Evolutionary conservation across 1,140 invertebrate species (phyloP), one percentile per base, ranked within the genome.

Genomic region (Trachelipus rathkii): DNA sequence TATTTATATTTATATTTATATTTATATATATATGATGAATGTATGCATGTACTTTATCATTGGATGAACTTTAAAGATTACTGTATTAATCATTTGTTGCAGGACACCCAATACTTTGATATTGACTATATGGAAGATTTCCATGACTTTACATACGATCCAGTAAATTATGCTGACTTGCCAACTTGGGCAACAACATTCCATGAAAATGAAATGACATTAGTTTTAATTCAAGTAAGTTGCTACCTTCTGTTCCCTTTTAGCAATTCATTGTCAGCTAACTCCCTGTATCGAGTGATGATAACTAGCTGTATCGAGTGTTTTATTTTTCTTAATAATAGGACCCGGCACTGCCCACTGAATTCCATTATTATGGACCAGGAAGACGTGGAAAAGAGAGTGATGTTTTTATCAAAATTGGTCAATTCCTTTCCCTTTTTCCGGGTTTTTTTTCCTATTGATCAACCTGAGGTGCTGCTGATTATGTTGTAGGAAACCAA

Each of bases 81-180:
- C 6, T 33, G 33, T 33, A 33, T 33, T 33, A 33, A 3, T 33
- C 6, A 33, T 19, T 72, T 21, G 3, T 44, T 11, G 21, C 85
- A 87, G 85, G 87, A 88, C 83, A 86, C 87, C 0, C 87, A 88
- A 82, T 87, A 85, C 77, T 84, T 84, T n/a, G 83, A 84, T 60
- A 84, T 84, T 70, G 83, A 84, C 73, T 83, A 82, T 74, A 84
- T 85, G 83, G 79, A 83, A 50, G 81, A 83, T 44, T 82, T 83
- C 75, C 85, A 85, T 66, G 87, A 87, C 81, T 89, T 89, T 81
- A 89, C 88, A 0, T 82, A 85, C 44, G 85, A 87, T 79, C 50
- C 78, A 1, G 81, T 80, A 1, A 84, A 84, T 43, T 88, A 86
- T 81, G 76, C 73, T 9, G 85, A 83, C 24, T 82, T 88, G 10